Conservation (phyloP, 1,140 invertebrate genomes). For the Drosophila auraria region DNA sequence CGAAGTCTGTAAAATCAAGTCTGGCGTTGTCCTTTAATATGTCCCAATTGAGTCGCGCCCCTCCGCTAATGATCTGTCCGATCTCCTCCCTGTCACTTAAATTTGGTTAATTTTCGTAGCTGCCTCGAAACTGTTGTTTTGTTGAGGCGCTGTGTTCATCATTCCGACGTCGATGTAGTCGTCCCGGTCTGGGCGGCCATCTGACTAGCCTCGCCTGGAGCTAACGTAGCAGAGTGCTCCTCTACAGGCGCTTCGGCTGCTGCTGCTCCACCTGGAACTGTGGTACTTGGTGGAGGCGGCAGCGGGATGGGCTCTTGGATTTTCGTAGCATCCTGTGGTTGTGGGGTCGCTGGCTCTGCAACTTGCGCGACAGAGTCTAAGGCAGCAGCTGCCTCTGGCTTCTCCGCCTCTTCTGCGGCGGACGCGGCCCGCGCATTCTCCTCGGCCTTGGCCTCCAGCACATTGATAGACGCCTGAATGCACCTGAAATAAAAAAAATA, state of each 20-base stretch:
- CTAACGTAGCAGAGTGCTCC: neutral
- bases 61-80: neutral
- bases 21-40: constrained; percentile 44
- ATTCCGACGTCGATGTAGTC: constrained; percentile 63
- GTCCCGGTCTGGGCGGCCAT: constrained; percentile 27
- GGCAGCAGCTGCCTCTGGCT: constrained; percentile 11
- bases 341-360: constrained; percentile 56
- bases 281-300: constrained; percentile 66
- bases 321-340: constrained; percentile 75
- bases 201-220: constrained; percentile 14
- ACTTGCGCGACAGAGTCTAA: constrained; percentile 12
- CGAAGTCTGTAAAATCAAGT: constrained; percentile 34
- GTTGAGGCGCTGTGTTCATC: constrained; percentile 71
- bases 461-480: constrained; percentile 94
- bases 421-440: constrained; percentile 82
- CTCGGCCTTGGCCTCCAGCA: constrained; percentile 91
- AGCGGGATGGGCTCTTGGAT: constrained; percentile 77
- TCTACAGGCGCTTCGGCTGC: neutral
- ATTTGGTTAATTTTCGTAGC: constrained; percentile 80
- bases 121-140: constrained; percentile 72
- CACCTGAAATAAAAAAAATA: constrained; percentile 81
- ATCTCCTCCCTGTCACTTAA: constrained; percentile 57
- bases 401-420: constrained; percentile 5
- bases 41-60: constrained; percentile 8
- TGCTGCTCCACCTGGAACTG: constrained; percentile 4